These are phyloP conservation scores for Syrphus vitripennis DNA, from an alignment of 2,888 invertebrate genomes.

Conservation along the genomic window DNA sequence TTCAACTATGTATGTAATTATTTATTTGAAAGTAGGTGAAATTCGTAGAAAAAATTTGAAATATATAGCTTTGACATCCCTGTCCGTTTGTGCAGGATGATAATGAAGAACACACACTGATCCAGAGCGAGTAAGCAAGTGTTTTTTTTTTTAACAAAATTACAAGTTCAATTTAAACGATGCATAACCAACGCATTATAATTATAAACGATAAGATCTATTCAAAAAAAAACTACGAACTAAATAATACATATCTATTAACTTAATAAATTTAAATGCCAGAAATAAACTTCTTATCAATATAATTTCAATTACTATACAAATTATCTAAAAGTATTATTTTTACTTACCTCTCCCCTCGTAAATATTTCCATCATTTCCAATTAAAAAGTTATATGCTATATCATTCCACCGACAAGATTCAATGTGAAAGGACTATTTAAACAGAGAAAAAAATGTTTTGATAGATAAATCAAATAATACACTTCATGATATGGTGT, in stretches of 20 bases:
- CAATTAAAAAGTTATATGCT: constrained; percentile 83
- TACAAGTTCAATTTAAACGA: too few species aligned
- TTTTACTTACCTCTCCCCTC: constrained; percentile 81
- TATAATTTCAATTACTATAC: background rate
- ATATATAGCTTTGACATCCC: too few species aligned
- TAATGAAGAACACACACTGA: too few species aligned
- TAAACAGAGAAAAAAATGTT: constrained; percentile 12
- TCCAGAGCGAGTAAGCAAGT: too few species aligned
- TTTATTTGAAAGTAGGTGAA: too few species aligned
- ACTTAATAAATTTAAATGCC: background rate
- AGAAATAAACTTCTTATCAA: background rate
- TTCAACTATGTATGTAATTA: too few species aligned
- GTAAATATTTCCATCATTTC: constrained; percentile 83
- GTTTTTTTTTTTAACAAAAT: too few species aligned
- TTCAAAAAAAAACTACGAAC: background rate
- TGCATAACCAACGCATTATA: too few species aligned
- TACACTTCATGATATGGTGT: background rate
- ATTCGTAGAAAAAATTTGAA: too few species aligned
- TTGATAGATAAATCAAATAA: constrained; percentile 21
- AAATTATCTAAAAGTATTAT: background rate
- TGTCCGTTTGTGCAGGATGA: too few species aligned
- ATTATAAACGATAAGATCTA: too few species aligned
- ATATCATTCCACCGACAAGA: constrained; percentile 82
- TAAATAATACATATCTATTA: background rate
- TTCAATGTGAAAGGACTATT: constrained; percentile 82